phyloP scores from a whole-genome alignment of 2,888 invertebrate genomes.

The Drosophila limbata region DNA sequence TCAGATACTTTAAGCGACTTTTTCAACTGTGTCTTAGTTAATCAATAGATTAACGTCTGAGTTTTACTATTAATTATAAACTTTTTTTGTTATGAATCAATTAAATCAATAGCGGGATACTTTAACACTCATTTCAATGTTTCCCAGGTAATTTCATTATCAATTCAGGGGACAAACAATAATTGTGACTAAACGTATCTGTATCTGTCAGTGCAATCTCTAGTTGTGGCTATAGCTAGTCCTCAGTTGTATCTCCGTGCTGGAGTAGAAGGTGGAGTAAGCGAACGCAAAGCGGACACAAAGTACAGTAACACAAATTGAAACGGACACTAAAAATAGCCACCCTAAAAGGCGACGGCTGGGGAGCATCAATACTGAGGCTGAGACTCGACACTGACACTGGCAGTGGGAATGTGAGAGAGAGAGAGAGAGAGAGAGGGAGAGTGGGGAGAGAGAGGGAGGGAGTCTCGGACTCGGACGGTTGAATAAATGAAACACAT shows the following conservation, averaged over 20 bases:
- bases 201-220: neutral
- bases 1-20: too few relatives aligned
- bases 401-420: neutral
- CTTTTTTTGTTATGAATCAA: neutral
- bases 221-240: neutral
- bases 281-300: conserved; percentile 42
- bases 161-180: neutral
- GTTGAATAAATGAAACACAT: conserved; percentile 67
- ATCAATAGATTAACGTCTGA: too few relatives aligned
- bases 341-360: conserved; percentile 71
- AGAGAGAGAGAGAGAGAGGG: neutral
- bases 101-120: neutral
- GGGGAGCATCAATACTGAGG: conserved; percentile 70
- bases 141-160: neutral
- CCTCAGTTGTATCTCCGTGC: conserved; percentile 1
- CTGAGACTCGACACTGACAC: neutral
- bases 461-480: conserved; percentile 54
- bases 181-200: conserved; percentile 2
- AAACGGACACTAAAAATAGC: conserved; percentile 84
- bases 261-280: conserved; percentile 19
- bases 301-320: conserved; percentile 76
- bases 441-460: neutral
- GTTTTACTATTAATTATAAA: neutral
- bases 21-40: too few relatives aligned
- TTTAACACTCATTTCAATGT: neutral